Evolutionary conservation across 2,113 vertebrate species (phyloP).

Genomic region (Coptodon bakossiorum): DNA sequence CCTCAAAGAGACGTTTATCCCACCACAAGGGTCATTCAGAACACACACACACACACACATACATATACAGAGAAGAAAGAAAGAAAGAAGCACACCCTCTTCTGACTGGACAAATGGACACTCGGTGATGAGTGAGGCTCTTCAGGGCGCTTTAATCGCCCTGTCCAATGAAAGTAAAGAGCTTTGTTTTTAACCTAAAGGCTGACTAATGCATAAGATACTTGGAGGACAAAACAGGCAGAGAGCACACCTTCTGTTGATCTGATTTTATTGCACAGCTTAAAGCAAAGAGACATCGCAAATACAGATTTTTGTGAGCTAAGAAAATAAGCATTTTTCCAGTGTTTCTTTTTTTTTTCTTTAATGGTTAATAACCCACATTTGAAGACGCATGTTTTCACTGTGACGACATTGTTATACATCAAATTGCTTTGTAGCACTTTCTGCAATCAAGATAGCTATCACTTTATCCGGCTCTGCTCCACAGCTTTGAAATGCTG

Average conservation of each 20-base stretch:
- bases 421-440: background rate
- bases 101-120: conserved; percentile 36
- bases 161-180: background rate
- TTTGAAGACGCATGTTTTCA: background rate
- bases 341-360: background rate
- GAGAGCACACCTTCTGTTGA: background rate
- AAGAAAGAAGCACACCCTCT: background rate
- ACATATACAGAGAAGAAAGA: background rate
- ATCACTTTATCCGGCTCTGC: background rate
- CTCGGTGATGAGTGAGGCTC: conserved; percentile 26
- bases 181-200: conserved; percentile 3
- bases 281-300: background rate
- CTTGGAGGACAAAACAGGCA: conserved; percentile 12
- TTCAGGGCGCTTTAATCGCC: background rate
- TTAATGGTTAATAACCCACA: background rate
- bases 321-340: background rate
- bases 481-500: background rate
- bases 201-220: background rate
- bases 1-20: conserved; percentile 58
- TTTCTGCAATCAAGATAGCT: background rate
- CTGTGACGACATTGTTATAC: background rate
- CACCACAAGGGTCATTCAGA: conserved; percentile 23
- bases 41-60: background rate
- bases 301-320: background rate
- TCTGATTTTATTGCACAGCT: conserved; percentile 22